phyloP scores from a whole-genome alignment of 2,113 vertebrate genomes.

The Protobothrops mucrosquamatus region DNA sequence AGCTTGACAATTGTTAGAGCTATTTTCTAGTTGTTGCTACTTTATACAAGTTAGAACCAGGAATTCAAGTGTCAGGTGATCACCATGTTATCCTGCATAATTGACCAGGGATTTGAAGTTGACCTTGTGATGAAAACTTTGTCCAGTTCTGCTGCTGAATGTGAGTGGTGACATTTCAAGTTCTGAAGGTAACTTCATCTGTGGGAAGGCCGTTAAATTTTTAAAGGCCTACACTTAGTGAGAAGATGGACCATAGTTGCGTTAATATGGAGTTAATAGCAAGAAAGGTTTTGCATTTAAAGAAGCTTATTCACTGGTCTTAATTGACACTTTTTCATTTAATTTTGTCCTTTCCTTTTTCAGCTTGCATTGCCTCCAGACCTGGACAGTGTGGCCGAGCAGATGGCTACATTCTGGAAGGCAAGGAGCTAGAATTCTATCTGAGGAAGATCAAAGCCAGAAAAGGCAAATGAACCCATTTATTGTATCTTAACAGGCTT shows the following conservation, averaged over 20 bases:
- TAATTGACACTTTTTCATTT: not conserved
- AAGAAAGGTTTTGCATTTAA: not conserved
- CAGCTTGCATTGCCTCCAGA: constrained; percentile 94
- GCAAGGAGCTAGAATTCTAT: constrained; percentile 98
- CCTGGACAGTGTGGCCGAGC: constrained; percentile 97
- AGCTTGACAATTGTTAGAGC: not conserved
- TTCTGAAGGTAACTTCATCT: constrained; percentile 72
- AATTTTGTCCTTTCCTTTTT: constrained; percentile 41
- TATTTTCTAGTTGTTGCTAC: not conserved
- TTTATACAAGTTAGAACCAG: not conserved
- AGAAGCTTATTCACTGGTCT: not conserved
- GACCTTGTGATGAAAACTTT: constrained; percentile 76
- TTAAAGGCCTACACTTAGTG: not conserved
- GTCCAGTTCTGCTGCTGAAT: constrained; percentile 88
- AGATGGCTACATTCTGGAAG: constrained; percentile 93
- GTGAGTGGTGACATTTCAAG: constrained; percentile 65
- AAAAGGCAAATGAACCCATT: constrained; percentile 94
- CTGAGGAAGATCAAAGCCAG: constrained; percentile 98
- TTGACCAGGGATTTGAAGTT: constrained; percentile 44
- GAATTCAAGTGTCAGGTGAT: not conserved
- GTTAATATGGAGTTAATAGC: not conserved
- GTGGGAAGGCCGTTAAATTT: not conserved
- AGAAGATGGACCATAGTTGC: not conserved
- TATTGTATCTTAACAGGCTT: constrained; percentile 3
- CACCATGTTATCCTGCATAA: not conserved